phyloP scores from a whole-genome alignment of 2,113 vertebrate species.

The Otis tarda region DNA sequence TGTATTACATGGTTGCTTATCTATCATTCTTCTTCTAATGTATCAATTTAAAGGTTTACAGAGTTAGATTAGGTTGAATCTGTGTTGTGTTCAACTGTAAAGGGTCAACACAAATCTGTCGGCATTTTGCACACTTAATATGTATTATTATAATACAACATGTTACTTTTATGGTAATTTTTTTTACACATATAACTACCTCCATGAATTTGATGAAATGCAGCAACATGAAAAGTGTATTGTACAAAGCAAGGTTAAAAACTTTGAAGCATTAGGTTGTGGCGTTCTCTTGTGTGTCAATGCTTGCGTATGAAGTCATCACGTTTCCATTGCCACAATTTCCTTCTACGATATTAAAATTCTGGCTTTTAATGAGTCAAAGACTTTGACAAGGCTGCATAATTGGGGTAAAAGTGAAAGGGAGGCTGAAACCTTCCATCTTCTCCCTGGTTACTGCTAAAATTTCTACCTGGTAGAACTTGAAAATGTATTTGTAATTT shows the following conservation, averaged over 20 bases:
- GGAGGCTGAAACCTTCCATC: slow-evolving; percentile 50
- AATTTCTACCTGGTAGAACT: slow-evolving; percentile 68
- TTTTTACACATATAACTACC: slow-evolving; percentile 93
- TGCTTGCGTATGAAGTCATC: slow-evolving; percentile 69
- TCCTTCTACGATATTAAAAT: slow-evolving; percentile 59
- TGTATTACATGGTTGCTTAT: slow-evolving; percentile 69
- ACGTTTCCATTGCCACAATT: slow-evolving; percentile 69
- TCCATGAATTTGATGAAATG: slow-evolving; percentile 90
- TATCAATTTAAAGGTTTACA: slow-evolving; percentile 77
- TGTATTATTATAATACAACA: slow-evolving; percentile 84
- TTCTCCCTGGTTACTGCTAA: slow-evolving; percentile 59
- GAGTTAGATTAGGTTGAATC: slow-evolving; percentile 77
- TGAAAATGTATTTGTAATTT: slow-evolving; percentile 67
- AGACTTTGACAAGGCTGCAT: slow-evolving; percentile 54
- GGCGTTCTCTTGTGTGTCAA: slow-evolving; percentile 69
- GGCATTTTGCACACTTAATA: slow-evolving; percentile 85
- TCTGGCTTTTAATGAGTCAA: slow-evolving; percentile 67
- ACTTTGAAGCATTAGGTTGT: slow-evolving; percentile 66
- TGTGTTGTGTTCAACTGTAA: slow-evolving; percentile 79
- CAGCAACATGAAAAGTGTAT: slow-evolving; percentile 79
- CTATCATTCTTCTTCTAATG: slow-evolving; percentile 64
- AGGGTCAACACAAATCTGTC: slow-evolving; percentile 84
- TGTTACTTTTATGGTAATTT: slow-evolving; percentile 84
- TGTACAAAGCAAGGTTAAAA: slow-evolving; percentile 72
- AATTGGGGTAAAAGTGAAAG: slow-evolving; percentile 53